Conservation (phyloP, 2,113 vertebrate species). For the Nibea coibor region DNA sequence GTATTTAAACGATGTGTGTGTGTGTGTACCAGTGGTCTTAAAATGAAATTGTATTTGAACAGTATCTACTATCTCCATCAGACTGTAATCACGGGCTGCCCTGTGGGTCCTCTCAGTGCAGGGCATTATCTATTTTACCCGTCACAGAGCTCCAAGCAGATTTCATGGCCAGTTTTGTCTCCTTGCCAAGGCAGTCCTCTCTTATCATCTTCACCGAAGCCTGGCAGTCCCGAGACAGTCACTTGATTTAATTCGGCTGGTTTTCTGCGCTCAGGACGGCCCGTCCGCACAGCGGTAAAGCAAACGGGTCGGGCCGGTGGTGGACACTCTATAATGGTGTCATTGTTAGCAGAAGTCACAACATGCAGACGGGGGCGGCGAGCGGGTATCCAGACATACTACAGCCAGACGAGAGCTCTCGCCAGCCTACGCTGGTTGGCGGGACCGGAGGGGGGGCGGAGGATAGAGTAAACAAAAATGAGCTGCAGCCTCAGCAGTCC, state of each 20-base stretch:
- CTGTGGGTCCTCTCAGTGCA: slow-evolving; percentile 29
- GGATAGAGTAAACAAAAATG: slow-evolving; percentile 58
- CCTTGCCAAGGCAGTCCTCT: slow-evolving; percentile 41
- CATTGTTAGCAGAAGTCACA: slow-evolving; percentile 53
- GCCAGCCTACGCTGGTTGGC: slow-evolving; percentile 44
- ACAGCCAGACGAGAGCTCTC: slow-evolving; percentile 46
- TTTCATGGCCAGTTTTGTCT: slow-evolving; percentile 41
- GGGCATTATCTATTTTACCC: slow-evolving; percentile 52
- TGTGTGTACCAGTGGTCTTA: background rate
- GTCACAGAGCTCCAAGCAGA: slow-evolving; percentile 47
- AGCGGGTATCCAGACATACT: slow-evolving; percentile 60
- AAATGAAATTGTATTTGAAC: slow-evolving; percentile 14
- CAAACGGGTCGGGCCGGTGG: slow-evolving; percentile 25
- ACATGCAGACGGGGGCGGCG: slow-evolving; percentile 41
- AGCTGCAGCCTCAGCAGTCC: slow-evolving; percentile 57
- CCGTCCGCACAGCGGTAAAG: slow-evolving; percentile 15
- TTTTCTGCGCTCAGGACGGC: slow-evolving; percentile 28
- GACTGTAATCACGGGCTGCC: slow-evolving; percentile 33
- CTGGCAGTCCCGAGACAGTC: slow-evolving; percentile 31
- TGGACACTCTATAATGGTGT: slow-evolving; percentile 54
- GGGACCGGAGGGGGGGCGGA: slow-evolving; percentile 11
- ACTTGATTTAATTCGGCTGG: slow-evolving; percentile 23
- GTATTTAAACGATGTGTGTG: slow-evolving; percentile 76
- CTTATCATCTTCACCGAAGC: slow-evolving; percentile 50
- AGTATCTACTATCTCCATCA: slow-evolving; percentile 35